Evolutionary conservation across 2,888 invertebrate genomes (phyloP), one percentile per base, ranked within the genome.

Genomic region (Scaptomyza caliginosa): DNA sequence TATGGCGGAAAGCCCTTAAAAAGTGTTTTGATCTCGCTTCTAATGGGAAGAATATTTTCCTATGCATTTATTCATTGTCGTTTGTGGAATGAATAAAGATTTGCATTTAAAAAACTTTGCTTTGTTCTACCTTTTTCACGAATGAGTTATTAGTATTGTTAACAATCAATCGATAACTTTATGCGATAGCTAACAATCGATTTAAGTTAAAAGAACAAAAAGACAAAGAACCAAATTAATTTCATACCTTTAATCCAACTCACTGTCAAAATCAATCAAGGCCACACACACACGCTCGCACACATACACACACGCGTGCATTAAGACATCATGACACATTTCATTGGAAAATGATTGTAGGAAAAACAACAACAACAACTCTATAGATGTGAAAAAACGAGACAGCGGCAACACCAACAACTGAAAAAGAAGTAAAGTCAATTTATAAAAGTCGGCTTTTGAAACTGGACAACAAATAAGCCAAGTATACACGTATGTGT

Each of bases 321-420:
- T 45, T 28, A 28, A 54, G 49, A 59, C 40, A 67, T 59, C 56
- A 57, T 42, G 62, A 63, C 82, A 67, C 51, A 82, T 80, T 81
- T 81, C 86, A 76, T 80, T 83, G 84, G 80, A 86, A 80, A 80
- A 86, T 86, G 73, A 69, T 81, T 81, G 75, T 65, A 69, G 71
- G 68, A 63, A 66, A 78, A 66, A 64, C 51, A 65, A 55, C 56
- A 62, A 59, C 52, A 68, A 65, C 59, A 63, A 43, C 58, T 68
- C 55, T 62, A 63, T 58, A 67, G 58, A 77, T 69, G 74, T 84
- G 78, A 73, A 73, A 86, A 80, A 73, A 75, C 55, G 59, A 60
- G 66, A 74, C 69, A 2, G 4, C 80, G 84, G 84, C 70, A 81
- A 76, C 77, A n/a, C n/a, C n/a, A n/a, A n/a, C n/a, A n/a, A n/a